These are phyloP conservation scores for Exocentrus adspersus DNA, from an alignment of 2,888 invertebrate genomes.

Conservation along the genomic window DNA sequence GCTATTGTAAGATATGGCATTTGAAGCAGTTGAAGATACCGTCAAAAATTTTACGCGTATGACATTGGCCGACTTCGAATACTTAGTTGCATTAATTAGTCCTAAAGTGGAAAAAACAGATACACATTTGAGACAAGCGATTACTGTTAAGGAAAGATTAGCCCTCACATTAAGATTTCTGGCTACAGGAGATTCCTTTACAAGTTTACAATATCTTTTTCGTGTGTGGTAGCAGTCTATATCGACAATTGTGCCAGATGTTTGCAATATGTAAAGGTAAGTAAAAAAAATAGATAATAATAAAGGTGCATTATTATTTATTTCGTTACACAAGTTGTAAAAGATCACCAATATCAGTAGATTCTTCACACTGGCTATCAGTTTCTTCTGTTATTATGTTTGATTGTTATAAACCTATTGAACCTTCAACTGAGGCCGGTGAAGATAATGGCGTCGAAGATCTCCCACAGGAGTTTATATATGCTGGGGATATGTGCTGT, in stretches of 20 bases:
- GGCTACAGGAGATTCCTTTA: too few relatives aligned
- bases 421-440: conserved; percentile 2
- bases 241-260: conserved; percentile 25
- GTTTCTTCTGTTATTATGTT: too few relatives aligned
- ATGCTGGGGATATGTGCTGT: not conserved
- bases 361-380: too few relatives aligned
- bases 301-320: too few relatives aligned
- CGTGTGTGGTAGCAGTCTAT: too few relatives aligned
- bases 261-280: conserved; percentile 18
- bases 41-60: conserved; percentile 30
- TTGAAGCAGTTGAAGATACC: conserved; percentile 29
- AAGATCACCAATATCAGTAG: too few relatives aligned
- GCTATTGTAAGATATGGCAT: conserved; percentile 27
- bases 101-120: conserved; percentile 18
- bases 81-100: conserved; percentile 24
- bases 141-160: conserved; percentile 25
- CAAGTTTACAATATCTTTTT: too few relatives aligned
- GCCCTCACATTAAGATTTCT: too few relatives aligned
- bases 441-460: not conserved
- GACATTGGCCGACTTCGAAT: conserved; percentile 25
- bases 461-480: not conserved
- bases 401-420: too few relatives aligned
- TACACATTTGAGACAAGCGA: conserved; percentile 18
- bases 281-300: too few relatives aligned
- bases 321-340: too few relatives aligned